Percentiles rank a stretch among this genome's conserved stretches.
These are phyloP conservation scores for Indri indri DNA, from an alignment of 2,113 vertebrate species.

Conservation along the genomic window DNA sequence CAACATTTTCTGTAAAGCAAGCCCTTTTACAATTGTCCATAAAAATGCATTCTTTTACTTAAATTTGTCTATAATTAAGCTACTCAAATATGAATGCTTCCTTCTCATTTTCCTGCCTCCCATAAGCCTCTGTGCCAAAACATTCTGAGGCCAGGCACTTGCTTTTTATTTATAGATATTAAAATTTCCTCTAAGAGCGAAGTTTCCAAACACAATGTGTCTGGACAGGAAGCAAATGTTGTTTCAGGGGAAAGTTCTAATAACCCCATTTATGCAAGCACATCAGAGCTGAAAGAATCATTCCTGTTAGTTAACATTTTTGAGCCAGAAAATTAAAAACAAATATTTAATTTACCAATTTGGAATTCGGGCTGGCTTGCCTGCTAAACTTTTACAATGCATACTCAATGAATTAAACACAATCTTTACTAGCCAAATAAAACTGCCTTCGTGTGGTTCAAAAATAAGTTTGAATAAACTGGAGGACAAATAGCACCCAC, in stretches of 20 bases:
- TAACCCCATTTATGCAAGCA: constrained; percentile 75
- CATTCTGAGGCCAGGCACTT: neutral
- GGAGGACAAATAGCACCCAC: neutral
- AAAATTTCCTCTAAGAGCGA: constrained; percentile 45
- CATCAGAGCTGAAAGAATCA: constrained; percentile 71
- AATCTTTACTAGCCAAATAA: constrained; percentile 58
- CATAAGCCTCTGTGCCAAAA: neutral
- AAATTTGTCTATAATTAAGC: constrained; percentile 46
- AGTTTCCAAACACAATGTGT: constrained; percentile 43
- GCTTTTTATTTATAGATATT: neutral
- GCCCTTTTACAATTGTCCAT: constrained; percentile 40
- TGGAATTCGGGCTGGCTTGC: constrained; percentile 71
- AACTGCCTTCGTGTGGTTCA: constrained; percentile 6
- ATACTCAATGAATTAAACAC: constrained; percentile 67
- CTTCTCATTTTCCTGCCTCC: neutral
- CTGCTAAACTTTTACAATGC: constrained; percentile 77
- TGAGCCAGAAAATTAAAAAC: constrained; percentile 88
- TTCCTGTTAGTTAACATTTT: constrained; percentile 82
- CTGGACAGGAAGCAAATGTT: constrained; percentile 65
- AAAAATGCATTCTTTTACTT: constrained; percentile 61
- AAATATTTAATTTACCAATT: constrained; percentile 87
- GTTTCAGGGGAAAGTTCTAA: constrained; percentile 71
- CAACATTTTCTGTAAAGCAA: constrained; percentile 61
- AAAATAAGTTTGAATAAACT: constrained; percentile 53
- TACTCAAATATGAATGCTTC: neutral